A percentile compares a stretch with the other conserved stretches of the same genome.
phyloP scores from a whole-genome alignment of 2,797 vertebrate genomes.

The Xyrichtys novacula region DNA sequence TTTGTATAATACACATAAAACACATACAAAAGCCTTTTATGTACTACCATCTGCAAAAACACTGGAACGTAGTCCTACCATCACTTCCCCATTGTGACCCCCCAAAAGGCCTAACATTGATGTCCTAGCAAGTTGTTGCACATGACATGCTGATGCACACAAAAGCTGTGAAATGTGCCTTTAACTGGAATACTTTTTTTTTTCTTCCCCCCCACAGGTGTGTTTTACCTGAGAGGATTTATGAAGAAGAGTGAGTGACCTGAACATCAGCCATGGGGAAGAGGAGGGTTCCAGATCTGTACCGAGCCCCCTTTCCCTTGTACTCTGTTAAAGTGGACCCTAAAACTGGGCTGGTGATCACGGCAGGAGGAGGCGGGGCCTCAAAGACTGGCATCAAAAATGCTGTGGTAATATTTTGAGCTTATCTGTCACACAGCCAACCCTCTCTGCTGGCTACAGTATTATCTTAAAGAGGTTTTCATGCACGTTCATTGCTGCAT shows the following conservation, averaged over 20 bases:
- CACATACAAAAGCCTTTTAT: no score
- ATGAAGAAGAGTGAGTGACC: constrained; percentile 44
- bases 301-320: constrained; percentile 94
- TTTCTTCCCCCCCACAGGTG: constrained; percentile 45
- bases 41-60: no score
- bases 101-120: no score
- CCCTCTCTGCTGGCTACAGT: no score
- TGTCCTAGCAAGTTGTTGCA: no score
- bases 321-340: constrained; percentile 90
- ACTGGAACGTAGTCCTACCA: no score
- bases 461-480: no score
- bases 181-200: not conserved
- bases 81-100: no score
- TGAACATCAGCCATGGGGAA: constrained; percentile 85
- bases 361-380: constrained; percentile 93
- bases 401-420: constrained; percentile 87
- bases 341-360: constrained; percentile 86
- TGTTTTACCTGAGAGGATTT: constrained; percentile 24
- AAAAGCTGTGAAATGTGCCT: not conserved
- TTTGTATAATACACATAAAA: no score
- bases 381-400: constrained; percentile 96
- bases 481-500: no score
- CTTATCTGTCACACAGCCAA: no score
- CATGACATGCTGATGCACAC: no score
- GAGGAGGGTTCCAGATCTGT: constrained; percentile 88